These are phyloP conservation scores for Aegithalos caudatus DNA, from an alignment of 2,113 vertebrate genomes.

Conservation along the genomic window DNA sequence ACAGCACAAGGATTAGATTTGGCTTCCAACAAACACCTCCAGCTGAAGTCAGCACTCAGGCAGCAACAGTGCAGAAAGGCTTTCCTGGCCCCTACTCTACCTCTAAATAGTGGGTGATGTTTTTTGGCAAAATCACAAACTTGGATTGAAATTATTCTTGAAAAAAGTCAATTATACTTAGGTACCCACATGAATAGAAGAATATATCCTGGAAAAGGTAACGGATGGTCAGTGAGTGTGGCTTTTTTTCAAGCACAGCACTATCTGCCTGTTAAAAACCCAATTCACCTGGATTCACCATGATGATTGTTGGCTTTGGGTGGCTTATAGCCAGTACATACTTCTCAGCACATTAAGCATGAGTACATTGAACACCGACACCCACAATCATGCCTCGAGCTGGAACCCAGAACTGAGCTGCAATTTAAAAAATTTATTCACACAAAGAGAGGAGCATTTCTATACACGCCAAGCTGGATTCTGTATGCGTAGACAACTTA, in stretches of 20 bases:
- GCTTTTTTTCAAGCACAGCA: not conserved
- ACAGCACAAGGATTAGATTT: not conserved
- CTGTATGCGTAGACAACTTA: not conserved
- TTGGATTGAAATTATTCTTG: not conserved
- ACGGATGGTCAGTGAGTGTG: not conserved
- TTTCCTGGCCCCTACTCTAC: not conserved
- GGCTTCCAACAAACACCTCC: not conserved
- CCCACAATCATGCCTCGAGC: not conserved
- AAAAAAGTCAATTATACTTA: not conserved
- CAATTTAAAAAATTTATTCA: not conserved
- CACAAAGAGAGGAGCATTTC: not conserved
- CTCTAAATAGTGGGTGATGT: fast-evolving
- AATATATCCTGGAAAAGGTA: not conserved
- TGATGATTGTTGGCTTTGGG: not conserved
- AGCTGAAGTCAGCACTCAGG: not conserved
- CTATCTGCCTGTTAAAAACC: not conserved
- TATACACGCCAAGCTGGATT: fast-evolving
- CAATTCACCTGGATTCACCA: not conserved
- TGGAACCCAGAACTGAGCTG: not conserved
- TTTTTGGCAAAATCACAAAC: not conserved
- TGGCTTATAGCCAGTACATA: not conserved
- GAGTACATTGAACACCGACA: not conserved
- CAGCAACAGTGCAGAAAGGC: not conserved
- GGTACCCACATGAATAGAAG: not conserved
- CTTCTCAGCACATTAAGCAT: not conserved